Evolutionary conservation across 1,140 invertebrate species (phyloP), one percentile per base, ranked within the genome.

Genomic region (Heliconius melpomene): DNA sequence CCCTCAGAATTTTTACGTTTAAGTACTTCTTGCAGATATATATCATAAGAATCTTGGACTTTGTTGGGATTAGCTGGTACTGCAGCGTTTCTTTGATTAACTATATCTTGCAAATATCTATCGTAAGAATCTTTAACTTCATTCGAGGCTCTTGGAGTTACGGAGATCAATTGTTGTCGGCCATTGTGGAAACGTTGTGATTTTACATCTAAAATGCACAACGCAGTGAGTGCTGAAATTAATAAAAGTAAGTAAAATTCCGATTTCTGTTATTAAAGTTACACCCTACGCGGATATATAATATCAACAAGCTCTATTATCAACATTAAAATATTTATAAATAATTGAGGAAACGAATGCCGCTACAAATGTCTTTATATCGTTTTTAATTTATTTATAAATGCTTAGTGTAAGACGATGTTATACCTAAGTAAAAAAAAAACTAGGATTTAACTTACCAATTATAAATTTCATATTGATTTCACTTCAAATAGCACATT

Each of bases 1-100:
- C 50, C 32, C 8, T 66, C 60, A 6, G 60, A 29, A 7, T 29
- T 29, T 13, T n/a, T n/a, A 9, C 26, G 60, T 29, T 66, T 66
- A 26, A 66, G 26, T 29, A 66, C 11, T 23, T 66, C 40, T 36
- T 81, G 40, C 57, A 81, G 74, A 36, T 78, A 81, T 72, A 32
- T 60, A 36, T 79, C 78, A 60, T 79, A 82, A 60, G 57, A 38
- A 7, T 54, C 54, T 32, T 57, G 50, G 1, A 2, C 29, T 16
- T 54, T 32, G 16, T 74, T 54, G n/a, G 73, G 18, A 26, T 29
- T 57, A 1, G 23, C 26, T 54, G 3, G 13, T 3, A 7, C 46
- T 23, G 20, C 54, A 9, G 29, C 29, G 7, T 60, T 60, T 23
- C 54, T 9, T 23, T 26, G 54, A 3, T 23, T 60, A 23, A 60